Conservation (phyloP, 2,113 vertebrate genomes). For the sheep (Ovis aries) region DNA sequence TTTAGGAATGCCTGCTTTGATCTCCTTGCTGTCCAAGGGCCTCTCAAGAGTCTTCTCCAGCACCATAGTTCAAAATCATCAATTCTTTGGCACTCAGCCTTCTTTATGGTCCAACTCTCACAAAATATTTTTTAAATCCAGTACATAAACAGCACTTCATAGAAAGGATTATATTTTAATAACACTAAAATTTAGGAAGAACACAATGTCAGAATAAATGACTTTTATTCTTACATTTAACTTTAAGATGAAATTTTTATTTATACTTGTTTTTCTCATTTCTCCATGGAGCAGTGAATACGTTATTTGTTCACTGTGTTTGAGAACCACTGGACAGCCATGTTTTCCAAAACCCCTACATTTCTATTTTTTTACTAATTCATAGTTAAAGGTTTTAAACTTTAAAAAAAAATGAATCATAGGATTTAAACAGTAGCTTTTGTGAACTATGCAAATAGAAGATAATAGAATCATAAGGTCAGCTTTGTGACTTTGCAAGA, state of each 20-base stretch:
- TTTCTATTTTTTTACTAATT: background rate
- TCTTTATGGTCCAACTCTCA: background rate
- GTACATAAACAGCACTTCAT: background rate
- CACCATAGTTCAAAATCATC: background rate
- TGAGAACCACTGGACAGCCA: background rate
- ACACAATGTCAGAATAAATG: background rate
- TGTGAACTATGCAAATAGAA: background rate
- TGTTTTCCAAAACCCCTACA: slow-evolving; percentile 1
- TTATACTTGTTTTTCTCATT: background rate
- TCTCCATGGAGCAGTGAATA: background rate
- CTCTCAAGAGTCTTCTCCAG: background rate
- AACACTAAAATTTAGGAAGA: background rate
- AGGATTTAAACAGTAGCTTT: background rate
- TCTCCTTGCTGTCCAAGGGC: background rate
- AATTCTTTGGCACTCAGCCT: background rate
- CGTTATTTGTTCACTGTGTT: background rate
- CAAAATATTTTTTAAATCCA: background rate
- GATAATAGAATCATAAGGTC: background rate
- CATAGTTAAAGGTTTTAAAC: background rate
- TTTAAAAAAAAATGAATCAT: background rate
- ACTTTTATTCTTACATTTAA: background rate
- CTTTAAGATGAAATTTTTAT: background rate
- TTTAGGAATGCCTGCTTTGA: background rate
- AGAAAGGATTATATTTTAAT: background rate
- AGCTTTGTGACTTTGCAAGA: background rate